Evolutionary conservation across 2,888 invertebrate species (phyloP).

Genomic region (Selenia dentaria): DNA sequence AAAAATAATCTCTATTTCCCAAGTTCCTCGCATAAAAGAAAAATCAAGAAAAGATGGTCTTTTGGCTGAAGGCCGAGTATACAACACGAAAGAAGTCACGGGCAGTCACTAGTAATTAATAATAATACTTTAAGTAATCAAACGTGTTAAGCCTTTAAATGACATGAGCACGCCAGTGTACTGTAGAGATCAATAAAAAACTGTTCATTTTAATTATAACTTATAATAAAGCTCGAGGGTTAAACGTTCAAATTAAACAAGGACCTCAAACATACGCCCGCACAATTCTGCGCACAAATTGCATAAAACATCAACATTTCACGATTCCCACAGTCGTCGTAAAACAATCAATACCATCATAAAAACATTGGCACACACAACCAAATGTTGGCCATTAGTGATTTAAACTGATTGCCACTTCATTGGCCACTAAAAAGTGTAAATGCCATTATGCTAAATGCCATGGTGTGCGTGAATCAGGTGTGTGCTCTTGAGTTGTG

Average conservation of each 20-base stretch:
- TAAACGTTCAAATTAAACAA: not conserved
- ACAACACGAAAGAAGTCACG: too few relatives aligned
- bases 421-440: constrained; percentile 27
- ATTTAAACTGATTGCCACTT: constrained; percentile 33
- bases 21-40: too few relatives aligned
- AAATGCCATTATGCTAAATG: constrained; percentile 28
- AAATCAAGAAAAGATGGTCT: too few relatives aligned
- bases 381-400: constrained; percentile 26
- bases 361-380: constrained; percentile 19
- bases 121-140: too few relatives aligned
- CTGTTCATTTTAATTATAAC: too few relatives aligned
- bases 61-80: too few relatives aligned
- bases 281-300: constrained; percentile 8
- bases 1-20: too few relatives aligned
- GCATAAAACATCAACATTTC: constrained; percentile 6
- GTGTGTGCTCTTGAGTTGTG: constrained; percentile 6
- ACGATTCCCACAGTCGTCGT: constrained; percentile 28
- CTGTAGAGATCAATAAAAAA: too few relatives aligned
- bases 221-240: too few relatives aligned
- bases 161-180: too few relatives aligned
- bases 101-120: too few relatives aligned
- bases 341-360: constrained; percentile 31
- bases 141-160: too few relatives aligned
- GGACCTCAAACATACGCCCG: constrained; percentile 1
- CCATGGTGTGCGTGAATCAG: constrained; percentile 25